These are phyloP conservation scores for Halesus radiatus DNA, from an alignment of 1,140 invertebrate genomes.

Conservation along the genomic window DNA sequence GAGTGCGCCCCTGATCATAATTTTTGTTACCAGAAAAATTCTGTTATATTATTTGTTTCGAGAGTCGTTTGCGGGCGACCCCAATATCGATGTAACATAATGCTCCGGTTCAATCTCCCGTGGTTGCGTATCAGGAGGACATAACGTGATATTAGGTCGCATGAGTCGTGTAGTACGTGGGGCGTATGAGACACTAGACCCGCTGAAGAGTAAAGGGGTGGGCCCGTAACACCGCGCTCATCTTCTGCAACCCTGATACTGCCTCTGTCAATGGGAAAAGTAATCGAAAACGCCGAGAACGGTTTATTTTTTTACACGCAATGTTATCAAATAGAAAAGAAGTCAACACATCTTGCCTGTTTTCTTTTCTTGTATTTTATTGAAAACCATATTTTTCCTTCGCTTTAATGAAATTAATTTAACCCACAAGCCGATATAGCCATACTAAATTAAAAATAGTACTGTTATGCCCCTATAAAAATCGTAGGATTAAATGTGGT, in stretches of 20 bases:
- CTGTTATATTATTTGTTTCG: slow-evolving; percentile 35
- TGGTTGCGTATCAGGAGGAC: slow-evolving; percentile 43
- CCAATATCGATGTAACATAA: slow-evolving; percentile 34
- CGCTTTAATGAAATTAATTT: too few species aligned
- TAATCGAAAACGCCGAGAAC: slow-evolving; percentile 4
- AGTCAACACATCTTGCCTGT: too few species aligned
- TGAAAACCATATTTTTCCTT: too few species aligned
- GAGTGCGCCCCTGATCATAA: not conserved
- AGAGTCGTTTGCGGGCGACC: slow-evolving; percentile 18
- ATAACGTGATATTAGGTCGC: slow-evolving; percentile 46
- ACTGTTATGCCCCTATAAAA: too few species aligned
- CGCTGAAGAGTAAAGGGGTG: not conserved
- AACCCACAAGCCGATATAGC: too few species aligned
- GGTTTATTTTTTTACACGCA: not conserved
- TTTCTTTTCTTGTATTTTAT: too few species aligned
- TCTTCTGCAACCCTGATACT: slow-evolving; percentile 33
- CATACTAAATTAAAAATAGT: too few species aligned
- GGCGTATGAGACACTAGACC: slow-evolving; percentile 12
- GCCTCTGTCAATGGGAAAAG: slow-evolving; percentile 4
- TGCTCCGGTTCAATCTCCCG: slow-evolving; percentile 48
- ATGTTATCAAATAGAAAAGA: too few species aligned
- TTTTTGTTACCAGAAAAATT: not conserved
- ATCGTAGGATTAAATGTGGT: too few species aligned
- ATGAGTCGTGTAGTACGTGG: slow-evolving; percentile 1
- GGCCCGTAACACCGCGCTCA: slow-evolving; percentile 4